These are phyloP conservation scores for Leptestheria dahalacensis DNA, from an alignment of 1,140 invertebrate genomes.

Conservation along the genomic window DNA sequence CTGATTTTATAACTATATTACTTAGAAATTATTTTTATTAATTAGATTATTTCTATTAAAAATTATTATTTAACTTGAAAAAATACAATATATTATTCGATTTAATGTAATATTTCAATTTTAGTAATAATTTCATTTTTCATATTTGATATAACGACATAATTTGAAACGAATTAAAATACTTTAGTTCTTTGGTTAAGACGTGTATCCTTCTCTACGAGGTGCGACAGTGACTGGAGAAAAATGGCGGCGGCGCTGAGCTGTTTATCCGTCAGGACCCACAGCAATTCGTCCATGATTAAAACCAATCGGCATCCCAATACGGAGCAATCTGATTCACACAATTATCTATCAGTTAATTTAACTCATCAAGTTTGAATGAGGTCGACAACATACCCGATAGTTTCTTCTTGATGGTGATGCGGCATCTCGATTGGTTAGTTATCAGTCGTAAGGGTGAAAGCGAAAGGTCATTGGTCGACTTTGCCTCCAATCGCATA, in stretches of 20 bases:
- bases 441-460: conserved; percentile 84
- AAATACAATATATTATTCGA: no score
- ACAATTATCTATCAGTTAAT: no score
- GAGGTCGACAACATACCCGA: conserved; percentile 40
- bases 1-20: no score
- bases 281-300: conserved; percentile 90
- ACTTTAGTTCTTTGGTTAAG: conserved; percentile 69
- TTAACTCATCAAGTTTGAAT: not conserved
- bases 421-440: conserved; percentile 85
- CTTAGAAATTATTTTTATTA: no score
- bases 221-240: conserved; percentile 69
- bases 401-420: conserved; percentile 89
- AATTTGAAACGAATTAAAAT: conserved; percentile 16
- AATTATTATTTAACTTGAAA: no score
- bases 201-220: conserved; percentile 69
- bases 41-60: no score
- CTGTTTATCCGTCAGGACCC: conserved; percentile 94
- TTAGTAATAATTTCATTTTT: no score
- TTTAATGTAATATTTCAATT: no score
- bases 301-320: conserved; percentile 81
- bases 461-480: conserved; percentile 57
- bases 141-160: not conserved
- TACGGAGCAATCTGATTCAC: conserved; percentile 71
- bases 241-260: conserved; percentile 87
- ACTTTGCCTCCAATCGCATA: conserved; percentile 79